These are phyloP conservation scores for Laupala kohalensis DNA, from an alignment of 1,140 invertebrate species.

Conservation along the genomic window DNA sequence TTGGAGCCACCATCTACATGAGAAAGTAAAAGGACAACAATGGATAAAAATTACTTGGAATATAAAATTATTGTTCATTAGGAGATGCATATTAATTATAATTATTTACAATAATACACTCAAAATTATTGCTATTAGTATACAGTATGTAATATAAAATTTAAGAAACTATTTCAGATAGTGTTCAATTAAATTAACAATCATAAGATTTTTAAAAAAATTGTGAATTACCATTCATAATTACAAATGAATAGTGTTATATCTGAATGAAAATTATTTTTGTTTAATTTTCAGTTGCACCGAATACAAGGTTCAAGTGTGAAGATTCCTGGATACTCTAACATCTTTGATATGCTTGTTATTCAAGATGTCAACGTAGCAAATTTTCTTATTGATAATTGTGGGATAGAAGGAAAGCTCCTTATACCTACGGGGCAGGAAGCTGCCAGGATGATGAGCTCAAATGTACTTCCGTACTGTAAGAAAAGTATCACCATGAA, in stretches of 20 bases:
- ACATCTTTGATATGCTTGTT: constrained; percentile 54
- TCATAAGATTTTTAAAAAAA: background rate
- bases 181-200: no score
- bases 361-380: constrained; percentile 61
- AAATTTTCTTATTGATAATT: constrained; percentile 75
- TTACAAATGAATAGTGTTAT: background rate
- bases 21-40: no score
- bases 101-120: no score
- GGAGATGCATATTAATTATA: no score
- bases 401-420: constrained; percentile 51
- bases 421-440: constrained; percentile 47
- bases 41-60: no score
- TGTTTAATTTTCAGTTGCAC: constrained; percentile 36
- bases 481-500: constrained; percentile 43
- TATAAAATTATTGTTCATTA: no score
- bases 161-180: no score
- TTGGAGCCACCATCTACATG: no score
- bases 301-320: constrained; percentile 43
- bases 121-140: no score
- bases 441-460: constrained; percentile 46
- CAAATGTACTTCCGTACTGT: constrained; percentile 52
- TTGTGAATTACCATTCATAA: background rate
- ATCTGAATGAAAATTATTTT: no score
- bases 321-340: constrained; percentile 31
- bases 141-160: no score